Evolutionary conservation across 2,888 invertebrate genomes (phyloP), one percentile per base, ranked within the genome.

Genomic region (Chesias legatella): DNA sequence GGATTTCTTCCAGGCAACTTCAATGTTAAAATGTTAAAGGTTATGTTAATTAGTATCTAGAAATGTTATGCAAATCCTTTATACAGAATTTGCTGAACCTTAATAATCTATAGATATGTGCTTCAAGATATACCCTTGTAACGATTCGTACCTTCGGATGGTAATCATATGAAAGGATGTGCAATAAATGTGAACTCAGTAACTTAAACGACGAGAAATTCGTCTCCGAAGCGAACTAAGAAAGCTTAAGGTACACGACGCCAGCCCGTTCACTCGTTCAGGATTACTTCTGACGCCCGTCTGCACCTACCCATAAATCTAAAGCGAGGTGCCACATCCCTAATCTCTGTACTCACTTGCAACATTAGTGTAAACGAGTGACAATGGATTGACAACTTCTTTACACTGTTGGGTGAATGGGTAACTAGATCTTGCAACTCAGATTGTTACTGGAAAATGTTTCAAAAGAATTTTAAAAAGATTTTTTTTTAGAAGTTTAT

Each of bases 331-430:
- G 73, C 75, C 70, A 73, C 73, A 60, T 63, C 61, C 61, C 67
- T 81, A 79, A 82, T 72, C 76, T 65, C 64, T 65, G 53, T 57
- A 75, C 76, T 71, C 67, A 63, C 69, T 73, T 66, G 67, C 70
- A 82, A 79, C n/a, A 83, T 81, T 83, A 79, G 69, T 67, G 70
- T 73, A 77, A 81, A 79, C 77, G 72, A 74, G 62, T 67, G 72
- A 74, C 71, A 70, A 68, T 67, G 63, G 63, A 67, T 67, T 66
- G 63, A 51, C 50, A n/a, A n/a, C n/a, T n/a, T n/a, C n/a, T n/a
- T n/a, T n/a, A n/a, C n/a, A n/a, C n/a, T n/a, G n/a, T n/a, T n/a
- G n/a, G n/a, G n/a, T n/a, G n/a, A n/a, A n/a, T n/a, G n/a, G n/a
- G n/a, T n/a, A n/a, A n/a, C n/a, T 45, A 38, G 48, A 46, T 33